Percentiles rank a stretch among this genome's conserved stretches.
Conservation (phyloP, 2,888 invertebrate species). For the Creontiades dilutus region DNA sequence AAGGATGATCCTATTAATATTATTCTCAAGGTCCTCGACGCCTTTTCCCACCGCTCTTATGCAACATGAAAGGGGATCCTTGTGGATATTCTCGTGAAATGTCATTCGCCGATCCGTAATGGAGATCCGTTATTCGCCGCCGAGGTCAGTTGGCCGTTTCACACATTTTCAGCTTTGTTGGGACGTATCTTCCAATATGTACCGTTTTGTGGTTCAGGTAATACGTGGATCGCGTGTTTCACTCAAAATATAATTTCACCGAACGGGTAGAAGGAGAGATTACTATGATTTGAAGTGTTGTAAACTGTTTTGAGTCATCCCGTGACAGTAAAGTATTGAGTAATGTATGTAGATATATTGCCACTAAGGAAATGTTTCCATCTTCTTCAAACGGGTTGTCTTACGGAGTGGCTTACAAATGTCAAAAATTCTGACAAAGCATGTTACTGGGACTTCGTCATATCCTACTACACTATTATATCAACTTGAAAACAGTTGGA, state of each 20-base stretch:
- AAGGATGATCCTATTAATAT: constrained; percentile 59
- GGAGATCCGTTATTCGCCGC: constrained; percentile 3
- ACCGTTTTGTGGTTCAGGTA: constrained; percentile 17
- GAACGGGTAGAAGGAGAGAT: neutral
- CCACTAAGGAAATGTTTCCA: no score
- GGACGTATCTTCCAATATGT: neutral
- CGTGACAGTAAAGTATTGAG: neutral
- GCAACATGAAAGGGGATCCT: constrained; percentile 39
- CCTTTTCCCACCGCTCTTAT: constrained; percentile 26
- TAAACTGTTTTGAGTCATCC: neutral
- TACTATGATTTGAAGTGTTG: neutral
- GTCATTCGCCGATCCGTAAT: constrained; percentile 39
- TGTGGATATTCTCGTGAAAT: constrained; percentile 41
- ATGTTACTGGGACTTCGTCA: no score
- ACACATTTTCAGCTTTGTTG: neutral
- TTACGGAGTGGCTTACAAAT: no score
- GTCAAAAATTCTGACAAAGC: no score
- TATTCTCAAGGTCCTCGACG: constrained; percentile 51
- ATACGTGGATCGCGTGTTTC: constrained; percentile 5
- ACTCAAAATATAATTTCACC: neutral
- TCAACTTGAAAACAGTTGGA: no score
- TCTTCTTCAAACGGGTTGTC: no score
- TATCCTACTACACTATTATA: no score
- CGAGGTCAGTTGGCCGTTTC: constrained; percentile 37
- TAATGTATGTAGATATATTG: no score